Percentiles rank a stretch among this genome's conserved stretches.
These are phyloP conservation scores for Burhinus oedicnemus DNA, from an alignment of 2,113 vertebrate species.

Conservation along the genomic window DNA sequence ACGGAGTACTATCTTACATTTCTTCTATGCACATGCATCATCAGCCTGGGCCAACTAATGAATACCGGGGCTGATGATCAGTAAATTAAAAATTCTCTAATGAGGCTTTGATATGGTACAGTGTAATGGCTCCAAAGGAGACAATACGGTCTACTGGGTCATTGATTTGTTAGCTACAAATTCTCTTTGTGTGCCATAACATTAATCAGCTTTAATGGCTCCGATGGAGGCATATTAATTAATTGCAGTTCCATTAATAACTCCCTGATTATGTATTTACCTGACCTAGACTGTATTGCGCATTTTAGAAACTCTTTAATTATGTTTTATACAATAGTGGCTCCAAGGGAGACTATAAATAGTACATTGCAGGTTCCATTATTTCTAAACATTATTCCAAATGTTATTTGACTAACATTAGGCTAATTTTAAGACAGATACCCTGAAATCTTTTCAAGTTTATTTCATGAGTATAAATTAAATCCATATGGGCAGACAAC, in stretches of 20 bases:
- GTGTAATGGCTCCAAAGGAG: constrained; percentile 47
- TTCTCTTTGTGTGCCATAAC: constrained; percentile 62
- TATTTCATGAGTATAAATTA: background rate
- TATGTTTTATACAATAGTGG: constrained; percentile 39
- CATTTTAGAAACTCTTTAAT: constrained; percentile 68
- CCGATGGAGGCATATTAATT: constrained; percentile 66
- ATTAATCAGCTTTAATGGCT: constrained; percentile 73
- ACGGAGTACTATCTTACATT: background rate
- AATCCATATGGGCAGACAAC: background rate
- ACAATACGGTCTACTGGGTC: constrained; percentile 57
- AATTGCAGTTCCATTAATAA: constrained; percentile 72
- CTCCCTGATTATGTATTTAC: constrained; percentile 74
- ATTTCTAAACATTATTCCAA: background rate
- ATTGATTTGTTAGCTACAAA: constrained; percentile 73
- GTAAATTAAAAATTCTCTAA: constrained; percentile 70
- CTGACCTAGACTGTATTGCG: constrained; percentile 52
- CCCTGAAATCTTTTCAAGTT: background rate
- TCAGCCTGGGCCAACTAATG: constrained; percentile 29
- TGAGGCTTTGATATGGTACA: constrained; percentile 56
- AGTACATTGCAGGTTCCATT: background rate
- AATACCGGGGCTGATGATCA: constrained; percentile 41
- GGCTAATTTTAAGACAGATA: background rate
- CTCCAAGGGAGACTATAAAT: constrained; percentile 49
- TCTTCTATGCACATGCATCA: background rate
- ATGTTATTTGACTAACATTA: background rate